Percentiles rank a stretch among this genome's conserved stretches.
phyloP scores from a whole-genome alignment of 2,888 invertebrate species.

The Harpalus rubripes region DNA sequence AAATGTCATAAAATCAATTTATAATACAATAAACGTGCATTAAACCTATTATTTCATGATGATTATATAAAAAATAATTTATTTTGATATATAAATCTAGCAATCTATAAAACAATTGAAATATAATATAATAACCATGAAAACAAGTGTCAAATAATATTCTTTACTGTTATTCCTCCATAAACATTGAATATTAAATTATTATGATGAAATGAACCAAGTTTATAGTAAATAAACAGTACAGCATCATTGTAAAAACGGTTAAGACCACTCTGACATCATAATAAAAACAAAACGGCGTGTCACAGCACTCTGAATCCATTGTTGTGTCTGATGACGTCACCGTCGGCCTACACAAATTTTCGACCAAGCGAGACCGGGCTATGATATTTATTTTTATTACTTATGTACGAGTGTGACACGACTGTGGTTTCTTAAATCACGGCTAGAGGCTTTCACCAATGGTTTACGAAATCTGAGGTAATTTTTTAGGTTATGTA shows the following conservation, averaged over 20 bases:
- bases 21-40: too few species aligned
- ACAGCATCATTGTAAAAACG: slow-evolving; percentile 45
- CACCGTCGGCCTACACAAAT: slow-evolving; percentile 64
- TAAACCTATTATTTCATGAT: too few species aligned
- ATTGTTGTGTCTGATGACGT: slow-evolving; percentile 66
- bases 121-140: background rate
- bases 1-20: too few species aligned
- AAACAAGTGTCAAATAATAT: slow-evolving; percentile 31
- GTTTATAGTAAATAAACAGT: slow-evolving; percentile 52
- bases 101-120: slow-evolving; percentile 6
- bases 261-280: slow-evolving; percentile 21
- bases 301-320: slow-evolving; percentile 51
- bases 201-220: slow-evolving; percentile 45
- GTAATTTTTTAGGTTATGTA: background rate
- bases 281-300: slow-evolving; percentile 61
- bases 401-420: slow-evolving; percentile 33
- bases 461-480: slow-evolving; percentile 39
- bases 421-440: slow-evolving; percentile 29
- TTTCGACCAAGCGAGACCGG: slow-evolving; percentile 47
- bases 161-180: slow-evolving; percentile 38
- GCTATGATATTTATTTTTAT: slow-evolving; percentile 66
- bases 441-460: slow-evolving; percentile 54
- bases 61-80: background rate
- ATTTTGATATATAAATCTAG: background rate
- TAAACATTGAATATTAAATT: slow-evolving; percentile 51